Conservation (phyloP, 1,140 invertebrate genomes). For the Drosophila kikkawai region DNA sequence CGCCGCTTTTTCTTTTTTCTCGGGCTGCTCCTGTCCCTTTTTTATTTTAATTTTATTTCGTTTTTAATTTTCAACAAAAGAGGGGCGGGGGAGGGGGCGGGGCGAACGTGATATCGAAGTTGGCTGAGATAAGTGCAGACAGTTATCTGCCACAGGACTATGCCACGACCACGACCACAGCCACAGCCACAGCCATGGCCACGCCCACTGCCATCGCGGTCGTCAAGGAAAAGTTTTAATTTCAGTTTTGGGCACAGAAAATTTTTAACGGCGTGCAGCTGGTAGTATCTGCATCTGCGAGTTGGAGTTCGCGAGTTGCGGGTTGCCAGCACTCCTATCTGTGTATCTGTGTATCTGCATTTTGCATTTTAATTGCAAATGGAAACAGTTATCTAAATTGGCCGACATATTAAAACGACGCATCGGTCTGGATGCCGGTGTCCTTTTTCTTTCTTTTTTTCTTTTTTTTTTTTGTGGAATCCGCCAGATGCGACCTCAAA, state of each 20-base stretch:
- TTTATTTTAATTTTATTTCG: constrained; percentile 72
- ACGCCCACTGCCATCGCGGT: constrained; percentile 26
- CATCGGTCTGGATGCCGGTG: constrained; percentile 33
- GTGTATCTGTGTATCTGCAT: constrained; percentile 66
- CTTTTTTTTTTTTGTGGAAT: constrained; percentile 16
- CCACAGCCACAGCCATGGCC: constrained; percentile 1
- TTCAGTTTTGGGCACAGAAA: constrained; percentile 66
- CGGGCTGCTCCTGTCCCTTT: constrained; percentile 20
- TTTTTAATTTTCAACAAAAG: constrained; percentile 73
- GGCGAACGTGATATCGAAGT: constrained; percentile 78
- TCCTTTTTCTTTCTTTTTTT: constrained; percentile 11
- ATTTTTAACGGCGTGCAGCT: constrained; percentile 58
- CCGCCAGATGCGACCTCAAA: constrained; percentile 32
- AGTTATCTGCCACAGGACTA: constrained; percentile 50
- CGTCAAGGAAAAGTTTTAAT: constrained; percentile 80
- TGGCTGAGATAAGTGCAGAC: constrained; percentile 75
- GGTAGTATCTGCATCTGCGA: constrained; percentile 26
- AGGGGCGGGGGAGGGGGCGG: constrained; percentile 1
- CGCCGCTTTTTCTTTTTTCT: constrained; percentile 28
- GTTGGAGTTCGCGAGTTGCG: constrained; percentile 4
- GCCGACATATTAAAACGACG: constrained; percentile 82
- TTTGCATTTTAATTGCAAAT: constrained; percentile 85
- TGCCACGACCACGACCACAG: background rate
- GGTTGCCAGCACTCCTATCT: constrained; percentile 29
- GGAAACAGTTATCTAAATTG: constrained; percentile 85